Conservation (phyloP, 1,140 invertebrate genomes). For the Magallana ariakensis region DNA sequence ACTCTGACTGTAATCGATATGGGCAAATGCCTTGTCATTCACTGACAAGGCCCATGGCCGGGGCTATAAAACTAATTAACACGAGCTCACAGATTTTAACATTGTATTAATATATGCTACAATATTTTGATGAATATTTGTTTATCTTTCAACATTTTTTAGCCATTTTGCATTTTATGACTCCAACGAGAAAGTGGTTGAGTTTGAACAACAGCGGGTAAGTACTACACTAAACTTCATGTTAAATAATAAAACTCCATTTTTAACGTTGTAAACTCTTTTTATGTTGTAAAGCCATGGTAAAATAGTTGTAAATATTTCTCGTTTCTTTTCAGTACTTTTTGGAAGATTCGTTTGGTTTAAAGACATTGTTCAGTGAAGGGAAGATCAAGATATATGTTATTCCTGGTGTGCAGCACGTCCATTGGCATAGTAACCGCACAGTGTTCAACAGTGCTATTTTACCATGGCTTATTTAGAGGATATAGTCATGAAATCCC, state of each 20-base stretch:
- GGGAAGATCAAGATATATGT: not conserved
- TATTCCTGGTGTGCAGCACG: not conserved
- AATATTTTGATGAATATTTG: not conserved
- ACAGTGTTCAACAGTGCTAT: no score
- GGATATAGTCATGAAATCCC: no score
- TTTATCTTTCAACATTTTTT: not conserved
- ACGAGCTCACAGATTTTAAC: no score
- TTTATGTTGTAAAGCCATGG: no score
- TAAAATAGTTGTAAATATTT: no score
- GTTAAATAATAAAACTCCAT: not conserved
- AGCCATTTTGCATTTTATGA: slow-evolving; percentile 28
- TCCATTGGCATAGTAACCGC: not conserved
- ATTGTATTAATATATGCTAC: not conserved
- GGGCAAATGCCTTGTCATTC: not conserved
- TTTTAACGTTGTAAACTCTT: no score
- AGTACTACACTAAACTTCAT: no score
- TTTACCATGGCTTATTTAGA: no score
- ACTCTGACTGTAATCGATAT: not conserved
- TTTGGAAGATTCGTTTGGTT: slow-evolving; percentile 22
- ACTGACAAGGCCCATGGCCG: no score
- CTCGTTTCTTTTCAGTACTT: not conserved
- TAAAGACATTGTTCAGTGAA: not conserved
- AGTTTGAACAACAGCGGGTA: slow-evolving; percentile 1
- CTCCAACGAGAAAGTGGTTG: not conserved
- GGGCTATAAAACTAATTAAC: no score